Conservation (phyloP, 2,797 vertebrate genomes). For the Poecile montanus region DNA sequence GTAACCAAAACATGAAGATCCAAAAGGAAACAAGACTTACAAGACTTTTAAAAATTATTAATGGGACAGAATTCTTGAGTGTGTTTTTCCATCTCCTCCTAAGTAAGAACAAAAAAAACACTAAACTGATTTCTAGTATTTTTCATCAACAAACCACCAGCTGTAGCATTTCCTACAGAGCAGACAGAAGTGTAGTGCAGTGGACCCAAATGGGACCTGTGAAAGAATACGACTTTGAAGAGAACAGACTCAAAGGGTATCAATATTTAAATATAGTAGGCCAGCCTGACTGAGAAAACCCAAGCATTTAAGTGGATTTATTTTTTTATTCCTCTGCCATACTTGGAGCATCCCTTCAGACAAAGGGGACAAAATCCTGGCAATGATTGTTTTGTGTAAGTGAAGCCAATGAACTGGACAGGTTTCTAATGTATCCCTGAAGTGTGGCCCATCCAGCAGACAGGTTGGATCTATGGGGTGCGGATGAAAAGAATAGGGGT, state of each 20-base stretch:
- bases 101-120: neutral
- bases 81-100: neutral
- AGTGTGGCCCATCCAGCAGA: neutral
- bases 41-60: neutral
- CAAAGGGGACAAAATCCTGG: neutral
- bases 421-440: neutral
- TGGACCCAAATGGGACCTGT: neutral
- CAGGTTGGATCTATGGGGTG: neutral
- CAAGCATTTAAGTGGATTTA: neutral
- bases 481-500: neutral
- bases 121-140: neutral
- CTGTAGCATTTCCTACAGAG: neutral
- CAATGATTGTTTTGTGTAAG: neutral
- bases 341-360: neutral
- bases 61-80: neutral
- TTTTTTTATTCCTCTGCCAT: neutral
- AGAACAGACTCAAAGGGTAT: neutral
- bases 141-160: neutral
- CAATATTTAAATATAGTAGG: neutral
- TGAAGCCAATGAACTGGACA: neutral
- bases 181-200: fast-evolving
- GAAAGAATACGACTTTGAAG: neutral
- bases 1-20: neutral
- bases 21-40: neutral
- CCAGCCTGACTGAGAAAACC: neutral